A percentile compares a stretch with the other conserved stretches of the same genome.
These are phyloP conservation scores for Natator depressus DNA, from an alignment of 2,113 vertebrate genomes.

Conservation along the genomic window DNA sequence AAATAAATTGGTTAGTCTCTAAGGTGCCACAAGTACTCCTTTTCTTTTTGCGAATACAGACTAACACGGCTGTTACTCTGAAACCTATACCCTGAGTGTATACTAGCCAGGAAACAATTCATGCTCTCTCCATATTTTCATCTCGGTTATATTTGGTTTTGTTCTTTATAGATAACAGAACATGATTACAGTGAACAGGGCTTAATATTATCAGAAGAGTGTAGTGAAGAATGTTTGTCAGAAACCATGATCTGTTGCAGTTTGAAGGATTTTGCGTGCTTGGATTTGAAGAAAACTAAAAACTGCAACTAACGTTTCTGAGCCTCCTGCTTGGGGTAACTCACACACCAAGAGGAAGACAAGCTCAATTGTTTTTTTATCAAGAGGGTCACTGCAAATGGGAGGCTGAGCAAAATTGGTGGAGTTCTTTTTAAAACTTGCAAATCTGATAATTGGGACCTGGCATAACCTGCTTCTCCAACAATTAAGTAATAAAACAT, in stretches of 20 bases:
- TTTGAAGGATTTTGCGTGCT: not conserved
- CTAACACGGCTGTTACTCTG: too few species aligned
- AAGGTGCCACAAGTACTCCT: too few species aligned
- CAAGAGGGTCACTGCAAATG: not conserved
- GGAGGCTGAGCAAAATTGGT: not conserved
- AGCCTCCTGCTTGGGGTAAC: not conserved
- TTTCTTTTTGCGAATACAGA: too few species aligned
- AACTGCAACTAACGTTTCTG: not conserved
- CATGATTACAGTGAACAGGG: too few species aligned
- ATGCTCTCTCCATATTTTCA: too few species aligned
- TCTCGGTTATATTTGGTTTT: too few species aligned
- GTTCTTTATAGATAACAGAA: too few species aligned
- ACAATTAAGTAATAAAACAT: not conserved
- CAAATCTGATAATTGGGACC: not conserved
- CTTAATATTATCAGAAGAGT: too few species aligned
- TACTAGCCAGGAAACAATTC: not conserved
- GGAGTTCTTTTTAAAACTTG: not conserved
- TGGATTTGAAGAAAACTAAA: not conserved
- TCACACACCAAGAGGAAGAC: not conserved
- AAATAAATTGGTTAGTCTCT: too few species aligned
- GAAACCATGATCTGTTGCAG: not conserved
- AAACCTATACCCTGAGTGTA: not conserved
- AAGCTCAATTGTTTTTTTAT: not conserved
- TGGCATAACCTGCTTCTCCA: not conserved
- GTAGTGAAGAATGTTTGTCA: too few species aligned